These are phyloP conservation scores for Xerus inauris DNA, from an alignment of 2,113 vertebrate species.

Conservation along the genomic window DNA sequence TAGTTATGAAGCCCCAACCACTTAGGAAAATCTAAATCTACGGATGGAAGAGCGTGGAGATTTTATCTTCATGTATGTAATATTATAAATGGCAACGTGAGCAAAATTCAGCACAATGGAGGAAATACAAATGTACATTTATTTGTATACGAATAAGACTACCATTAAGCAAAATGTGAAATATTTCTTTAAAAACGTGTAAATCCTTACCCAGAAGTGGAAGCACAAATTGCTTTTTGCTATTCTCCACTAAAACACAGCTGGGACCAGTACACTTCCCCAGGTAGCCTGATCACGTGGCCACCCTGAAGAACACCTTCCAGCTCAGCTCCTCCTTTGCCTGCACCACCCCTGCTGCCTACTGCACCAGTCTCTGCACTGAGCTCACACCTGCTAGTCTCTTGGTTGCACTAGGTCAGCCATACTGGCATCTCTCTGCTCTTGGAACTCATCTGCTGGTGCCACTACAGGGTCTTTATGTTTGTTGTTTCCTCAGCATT, in stretches of 20 bases:
- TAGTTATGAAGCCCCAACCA: neutral
- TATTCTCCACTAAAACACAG: neutral
- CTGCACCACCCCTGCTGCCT: neutral
- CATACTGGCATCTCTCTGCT: neutral
- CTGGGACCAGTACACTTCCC: neutral
- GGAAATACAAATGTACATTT: neutral
- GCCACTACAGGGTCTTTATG: neutral
- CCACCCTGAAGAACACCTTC: neutral
- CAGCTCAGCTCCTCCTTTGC: neutral
- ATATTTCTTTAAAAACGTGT: neutral
- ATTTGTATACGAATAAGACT: neutral
- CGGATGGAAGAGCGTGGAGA: neutral
- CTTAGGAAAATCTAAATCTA: neutral
- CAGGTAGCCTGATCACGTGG: fast-evolving
- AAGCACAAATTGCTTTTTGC: neutral
- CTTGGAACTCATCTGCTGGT: neutral
- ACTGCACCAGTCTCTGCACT: too few species aligned
- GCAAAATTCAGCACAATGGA: neutral
- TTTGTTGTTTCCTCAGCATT: neutral
- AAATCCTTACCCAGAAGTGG: neutral
- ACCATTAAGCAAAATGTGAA: neutral
- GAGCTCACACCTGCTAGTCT: neutral
- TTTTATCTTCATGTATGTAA: neutral
- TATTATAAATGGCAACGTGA: neutral
- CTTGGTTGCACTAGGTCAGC: too few species aligned